Evolutionary conservation across 2,888 invertebrate genomes (phyloP), one percentile per base, ranked within the genome.

Genomic region (Creontiades dilutus): DNA sequence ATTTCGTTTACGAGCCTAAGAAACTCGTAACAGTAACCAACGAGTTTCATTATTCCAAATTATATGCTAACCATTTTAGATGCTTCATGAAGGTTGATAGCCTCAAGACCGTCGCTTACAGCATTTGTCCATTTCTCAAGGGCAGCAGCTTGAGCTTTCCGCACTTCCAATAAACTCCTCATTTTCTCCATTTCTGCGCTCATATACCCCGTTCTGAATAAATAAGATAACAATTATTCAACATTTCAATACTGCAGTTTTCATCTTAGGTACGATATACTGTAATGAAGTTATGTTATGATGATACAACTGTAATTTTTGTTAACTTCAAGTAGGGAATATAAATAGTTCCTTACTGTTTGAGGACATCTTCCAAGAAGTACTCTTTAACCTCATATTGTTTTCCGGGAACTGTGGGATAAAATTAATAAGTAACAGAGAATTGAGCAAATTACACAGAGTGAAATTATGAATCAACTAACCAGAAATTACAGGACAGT

Each of bases 341-440:
- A 37, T 37, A 37, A 4, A 37, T 37, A 37, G 7, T 37, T 27
- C 91, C 92, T 91, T 90, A 92, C 92, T 91, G 93, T 92, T 94
- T 94, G 12, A 98, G 94, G 52, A 92, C 91, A 19, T 92, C 92
- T 82, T 92, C 92, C 48, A 92, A 93, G 92, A 96, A 97, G 93
- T 95, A 96, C 28, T 96, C 95, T 91, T 96, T 95, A 0, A 98
- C 97, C 0, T 96, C 95, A 93, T 94, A 96, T 82, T 95, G 93
- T 52, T 96, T 95, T 0, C 98, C 98, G 57, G 97, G 96, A 89
- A 98, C 96, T 94, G 92, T 81, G 93, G 23, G 92, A 14, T 16
- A 14, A 23, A 76, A 48, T 37, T 37, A 37, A 37, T 37, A 37
- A 37, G 37, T 37, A 37, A 37, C 37, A 37, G 37, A 7, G 7